Evolutionary conservation across 2,797 vertebrate species (phyloP).

Genomic region (Rhincodon typus): DNA sequence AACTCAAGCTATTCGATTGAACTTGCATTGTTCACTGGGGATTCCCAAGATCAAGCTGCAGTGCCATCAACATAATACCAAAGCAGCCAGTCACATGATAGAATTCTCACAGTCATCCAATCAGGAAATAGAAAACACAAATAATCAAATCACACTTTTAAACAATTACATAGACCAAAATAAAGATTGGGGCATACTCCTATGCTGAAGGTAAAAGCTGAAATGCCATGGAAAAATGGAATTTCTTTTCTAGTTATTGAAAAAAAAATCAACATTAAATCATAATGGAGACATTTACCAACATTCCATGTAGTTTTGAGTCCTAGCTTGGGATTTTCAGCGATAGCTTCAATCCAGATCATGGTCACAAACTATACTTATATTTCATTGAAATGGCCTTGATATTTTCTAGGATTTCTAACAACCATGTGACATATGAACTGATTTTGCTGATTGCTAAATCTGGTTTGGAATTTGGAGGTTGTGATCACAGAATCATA

Average conservation of each 20-base stretch:
- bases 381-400: not conserved
- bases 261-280: not conserved
- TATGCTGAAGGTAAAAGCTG: not conserved
- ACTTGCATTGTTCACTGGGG: not conserved
- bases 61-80: not conserved
- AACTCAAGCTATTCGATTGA: not conserved
- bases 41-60: not conserved
- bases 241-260: not conserved
- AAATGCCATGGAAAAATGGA: not conserved
- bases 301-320: not conserved
- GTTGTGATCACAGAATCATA: no score
- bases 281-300: not conserved
- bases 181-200: not conserved
- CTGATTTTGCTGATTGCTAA: no score
- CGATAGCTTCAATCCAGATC: not conserved
- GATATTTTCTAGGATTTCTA: not conserved
- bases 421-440: not conserved
- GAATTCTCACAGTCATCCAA: not conserved
- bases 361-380: not conserved
- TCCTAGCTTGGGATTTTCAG: not conserved
- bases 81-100: not conserved
- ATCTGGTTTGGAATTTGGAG: no score
- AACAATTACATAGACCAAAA: not conserved
- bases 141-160: not conserved
- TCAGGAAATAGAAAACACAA: not conserved